These are phyloP conservation scores for Fringilla coelebs DNA, from an alignment of 2,797 vertebrate species.

Conservation along the genomic window DNA sequence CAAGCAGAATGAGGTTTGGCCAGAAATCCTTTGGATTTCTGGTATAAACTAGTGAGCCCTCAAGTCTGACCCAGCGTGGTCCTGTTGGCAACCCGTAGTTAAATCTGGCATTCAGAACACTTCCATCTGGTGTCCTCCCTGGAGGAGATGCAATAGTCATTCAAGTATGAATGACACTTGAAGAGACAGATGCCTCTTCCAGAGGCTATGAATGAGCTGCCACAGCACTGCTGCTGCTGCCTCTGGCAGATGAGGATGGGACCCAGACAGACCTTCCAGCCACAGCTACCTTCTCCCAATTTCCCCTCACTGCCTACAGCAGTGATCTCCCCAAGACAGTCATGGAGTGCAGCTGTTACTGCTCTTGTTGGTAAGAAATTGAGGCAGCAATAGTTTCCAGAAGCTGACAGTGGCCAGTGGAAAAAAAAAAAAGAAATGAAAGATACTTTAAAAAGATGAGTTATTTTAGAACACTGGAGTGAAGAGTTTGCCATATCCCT, in stretches of 20 bases:
- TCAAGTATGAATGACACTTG: not conserved
- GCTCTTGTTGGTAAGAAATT: not conserved
- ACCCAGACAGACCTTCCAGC: not conserved
- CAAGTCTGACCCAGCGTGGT: not conserved
- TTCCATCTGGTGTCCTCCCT: constrained; percentile 11
- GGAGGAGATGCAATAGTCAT: not conserved
- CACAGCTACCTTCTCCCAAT: not conserved
- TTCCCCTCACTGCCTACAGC: not conserved
- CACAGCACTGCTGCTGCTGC: not conserved
- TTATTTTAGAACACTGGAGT: not conserved
- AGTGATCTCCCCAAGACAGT: not conserved
- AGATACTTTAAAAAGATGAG: not conserved
- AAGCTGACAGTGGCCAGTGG: not conserved
- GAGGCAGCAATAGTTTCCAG: not conserved
- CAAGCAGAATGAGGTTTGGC: not conserved
- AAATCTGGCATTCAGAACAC: not conserved
- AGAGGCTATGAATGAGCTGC: not conserved
- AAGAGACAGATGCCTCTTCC: not conserved
- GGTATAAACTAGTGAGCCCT: not conserved
- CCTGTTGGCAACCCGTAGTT: not conserved
- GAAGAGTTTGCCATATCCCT: not conserved
- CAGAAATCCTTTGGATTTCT: not conserved
- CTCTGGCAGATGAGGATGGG: not conserved
- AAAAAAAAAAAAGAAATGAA: not conserved
- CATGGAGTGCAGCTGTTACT: not conserved